Evolutionary conservation across 2,888 invertebrate genomes (phyloP), one percentile per base, ranked within the genome.

Genomic region (Amorpha juglandis): DNA sequence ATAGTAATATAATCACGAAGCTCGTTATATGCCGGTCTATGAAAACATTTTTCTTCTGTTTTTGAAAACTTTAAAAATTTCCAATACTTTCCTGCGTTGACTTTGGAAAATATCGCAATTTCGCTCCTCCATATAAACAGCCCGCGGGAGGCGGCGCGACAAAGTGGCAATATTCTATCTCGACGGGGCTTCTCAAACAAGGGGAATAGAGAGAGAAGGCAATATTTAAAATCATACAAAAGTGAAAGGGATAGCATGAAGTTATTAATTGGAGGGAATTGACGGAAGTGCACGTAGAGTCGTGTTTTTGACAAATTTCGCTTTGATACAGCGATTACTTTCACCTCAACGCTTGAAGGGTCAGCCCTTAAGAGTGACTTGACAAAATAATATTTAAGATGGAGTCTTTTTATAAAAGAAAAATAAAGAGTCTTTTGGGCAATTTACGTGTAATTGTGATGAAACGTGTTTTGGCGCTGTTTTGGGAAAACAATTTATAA

Each of bases 151-250:
- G 82, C 83, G 83, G 78, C 83, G 88, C 90, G 89, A 92, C 92
- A 93, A 92, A 92, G 92, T 93, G 92, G 92, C 93, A 92, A 93
- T 93, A 93, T 92, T 90, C 87, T 80, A 86, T 90, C 92, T 90
- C 93, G 78, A 84, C 92, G 91, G 92, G 93, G 90, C 83, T 89
- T 84, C 92, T 89, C 89, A 91, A 92, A 91, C 90, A 92, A 91
- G 92, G 93, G 93, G 86, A 84, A 82, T 71, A 67, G 86, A 90
- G 64, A 16, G 79, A 72, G 88, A 91, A 62, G 65, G 73, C 67
- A 21, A 68, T 76, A 88, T 73, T 68, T 48, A 62, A 66, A 68
- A 58, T 47, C 50, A 33, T 11, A 12, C 14, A 69, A 64, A 87
- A 47, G 62, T 16, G 71, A 90, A 72, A 76, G 85, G 74, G 88